A percentile compares a stretch with the other conserved stretches of the same genome.
These are phyloP conservation scores for Ginglymostoma cirratum DNA, from an alignment of 2,113 vertebrate species.

Conservation along the genomic window DNA sequence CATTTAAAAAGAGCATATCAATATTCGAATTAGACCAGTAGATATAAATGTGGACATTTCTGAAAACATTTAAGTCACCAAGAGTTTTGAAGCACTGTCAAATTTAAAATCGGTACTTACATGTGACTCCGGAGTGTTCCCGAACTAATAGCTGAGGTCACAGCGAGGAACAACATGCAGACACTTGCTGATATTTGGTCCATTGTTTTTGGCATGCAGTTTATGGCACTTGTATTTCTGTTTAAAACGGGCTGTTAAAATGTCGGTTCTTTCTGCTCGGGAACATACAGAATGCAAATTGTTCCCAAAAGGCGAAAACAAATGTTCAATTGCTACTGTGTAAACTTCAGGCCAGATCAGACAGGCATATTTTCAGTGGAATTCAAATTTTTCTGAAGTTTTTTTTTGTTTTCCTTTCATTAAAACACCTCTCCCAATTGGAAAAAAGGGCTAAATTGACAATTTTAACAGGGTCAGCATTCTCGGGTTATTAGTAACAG, in stretches of 20 bases:
- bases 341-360: not conserved
- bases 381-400: not conserved
- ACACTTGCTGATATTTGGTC: slow-evolving; percentile 19
- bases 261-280: not conserved
- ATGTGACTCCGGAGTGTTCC: slow-evolving; percentile 65
- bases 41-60: not conserved
- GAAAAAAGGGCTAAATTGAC: not conserved
- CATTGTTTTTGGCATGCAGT: slow-evolving; percentile 38
- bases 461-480: not conserved
- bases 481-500: too few relatives aligned
- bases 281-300: not conserved
- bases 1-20: not conserved
- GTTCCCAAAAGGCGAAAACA: not conserved
- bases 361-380: not conserved
- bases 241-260: not conserved
- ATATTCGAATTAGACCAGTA: not conserved
- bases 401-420: not conserved
- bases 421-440: not conserved
- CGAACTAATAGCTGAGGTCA: slow-evolving; percentile 37
- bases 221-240: not conserved
- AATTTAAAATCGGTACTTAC: slow-evolving; percentile 63
- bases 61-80: not conserved
- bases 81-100: too few relatives aligned
- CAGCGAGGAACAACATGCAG: not conserved
- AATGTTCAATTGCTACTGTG: not conserved